Base-by-base conservation (phyloP, 2,113 vertebrate genomes). In the Actenoides lindsayi region DNA sequence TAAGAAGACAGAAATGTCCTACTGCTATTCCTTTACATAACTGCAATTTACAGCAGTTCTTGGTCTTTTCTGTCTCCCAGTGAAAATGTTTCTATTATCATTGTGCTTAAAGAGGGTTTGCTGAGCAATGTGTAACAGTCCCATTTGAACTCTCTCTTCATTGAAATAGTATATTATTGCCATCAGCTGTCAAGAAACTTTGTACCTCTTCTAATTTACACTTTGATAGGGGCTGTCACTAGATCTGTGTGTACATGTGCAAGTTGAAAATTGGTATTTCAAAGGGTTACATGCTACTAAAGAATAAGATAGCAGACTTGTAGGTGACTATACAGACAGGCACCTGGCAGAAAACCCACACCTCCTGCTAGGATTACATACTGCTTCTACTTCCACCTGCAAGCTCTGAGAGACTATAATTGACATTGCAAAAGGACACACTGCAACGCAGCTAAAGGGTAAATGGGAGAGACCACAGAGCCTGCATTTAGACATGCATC, bases 331-430 rank as follows among this genome's bases (percentile, higher is more conserved):
- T 53, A 57, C 7, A 91, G 67, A 54, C 48, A 62, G 33, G 19
- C 0, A 0, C n/a, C 75, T 67, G 68, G 60, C 42, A 68, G 42
- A 71, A 89, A 87, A 62, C 8, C 6, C 77, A 33, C 11, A n/a
- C 11, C 41, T 64, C 62, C 77, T 1, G 0, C 46, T 16, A 15
- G 25, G 33, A 50, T 35, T 35, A 31, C 21, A 16, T 1, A 14
- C 13, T 7, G 35, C 57, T 84, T 35, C 27, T 23, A 16, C 31
- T 28, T 65, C 46, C 41, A 74, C 82, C 63, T 70, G 46, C 62
- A 75, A 71, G 56, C 60, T n/a, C 37, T 13, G 30, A 60, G 51
- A 68, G 11, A 19, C n/a, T 31, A 39, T 7, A 60, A 79, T 1
- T 62, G 70, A 57, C 74, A 76, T n/a, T 87, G 74, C 53, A 50